Conservation (phyloP, 1,140 invertebrate species). For the Cryptotermes secundus region DNA sequence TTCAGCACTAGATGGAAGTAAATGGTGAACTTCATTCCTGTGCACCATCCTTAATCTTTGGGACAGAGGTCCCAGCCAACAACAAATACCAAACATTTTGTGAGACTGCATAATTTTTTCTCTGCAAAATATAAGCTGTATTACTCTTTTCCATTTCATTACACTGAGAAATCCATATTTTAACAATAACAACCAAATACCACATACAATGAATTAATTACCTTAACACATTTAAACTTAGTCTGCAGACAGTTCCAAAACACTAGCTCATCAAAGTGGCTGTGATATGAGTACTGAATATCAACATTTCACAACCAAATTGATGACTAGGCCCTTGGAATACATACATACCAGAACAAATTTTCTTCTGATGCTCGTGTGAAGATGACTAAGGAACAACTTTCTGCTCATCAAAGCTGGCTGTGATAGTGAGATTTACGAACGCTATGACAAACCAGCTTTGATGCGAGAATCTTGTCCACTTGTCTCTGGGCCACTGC, state of each 20-base stretch:
- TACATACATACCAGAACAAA: neutral
- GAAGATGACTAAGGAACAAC: slow-evolving; percentile 44
- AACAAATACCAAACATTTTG: no score
- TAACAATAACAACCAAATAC: no score
- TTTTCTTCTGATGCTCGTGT: neutral
- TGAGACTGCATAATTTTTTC: no score
- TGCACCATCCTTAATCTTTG: no score
- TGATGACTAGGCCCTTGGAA: slow-evolving; percentile 60
- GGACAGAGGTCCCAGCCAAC: no score
- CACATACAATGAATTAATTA: no score
- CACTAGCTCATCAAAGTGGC: slow-evolving; percentile 77
- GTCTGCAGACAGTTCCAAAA: neutral
- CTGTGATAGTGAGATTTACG: slow-evolving; percentile 67
- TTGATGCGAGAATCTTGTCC: slow-evolving; percentile 63
- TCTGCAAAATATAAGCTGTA: no score
- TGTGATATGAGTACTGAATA: slow-evolving; percentile 65
- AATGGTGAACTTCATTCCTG: no score
- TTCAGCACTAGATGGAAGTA: no score
- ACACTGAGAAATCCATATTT: no score
- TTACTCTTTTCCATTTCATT: no score
- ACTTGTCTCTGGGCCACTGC: slow-evolving; percentile 14
- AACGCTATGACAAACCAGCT: slow-evolving; percentile 74
- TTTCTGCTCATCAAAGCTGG: slow-evolving; percentile 80
- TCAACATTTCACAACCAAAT: slow-evolving; percentile 71
- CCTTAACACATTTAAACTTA: no score